Conservation (phyloP, 2,797 vertebrate genomes). For the Alosa sapidissima region DNA sequence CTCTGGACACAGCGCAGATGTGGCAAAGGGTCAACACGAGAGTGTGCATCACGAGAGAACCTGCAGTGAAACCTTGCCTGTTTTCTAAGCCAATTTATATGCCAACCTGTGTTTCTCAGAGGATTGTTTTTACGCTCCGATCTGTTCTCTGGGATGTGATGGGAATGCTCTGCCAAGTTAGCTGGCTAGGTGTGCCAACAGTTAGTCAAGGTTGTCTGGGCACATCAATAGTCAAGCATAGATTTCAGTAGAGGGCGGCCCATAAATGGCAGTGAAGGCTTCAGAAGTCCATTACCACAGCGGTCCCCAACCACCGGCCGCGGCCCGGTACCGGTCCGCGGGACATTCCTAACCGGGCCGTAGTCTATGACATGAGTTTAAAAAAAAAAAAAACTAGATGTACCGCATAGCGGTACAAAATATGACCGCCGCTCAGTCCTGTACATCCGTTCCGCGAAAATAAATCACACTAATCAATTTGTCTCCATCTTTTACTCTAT, state of each 20-base stretch:
- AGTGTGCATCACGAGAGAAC: background rate
- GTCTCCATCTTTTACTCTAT: too few relatives aligned
- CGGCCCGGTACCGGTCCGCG: too few relatives aligned
- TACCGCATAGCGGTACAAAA: too few relatives aligned
- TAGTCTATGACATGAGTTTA: too few relatives aligned
- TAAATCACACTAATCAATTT: too few relatives aligned
- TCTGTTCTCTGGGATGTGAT: background rate
- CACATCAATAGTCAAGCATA: background rate
- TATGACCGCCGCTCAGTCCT: too few relatives aligned
- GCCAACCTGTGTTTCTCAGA: background rate
- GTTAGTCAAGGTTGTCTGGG: background rate
- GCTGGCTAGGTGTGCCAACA: background rate
- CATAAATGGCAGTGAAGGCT: too few relatives aligned
- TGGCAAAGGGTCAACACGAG: background rate
- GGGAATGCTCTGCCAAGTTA: background rate
- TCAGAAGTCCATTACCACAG: too few relatives aligned
- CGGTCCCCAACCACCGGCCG: too few relatives aligned
- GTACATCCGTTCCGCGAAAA: too few relatives aligned
- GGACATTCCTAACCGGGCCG: too few relatives aligned
- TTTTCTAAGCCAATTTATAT: background rate
- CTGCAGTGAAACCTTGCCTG: background rate
- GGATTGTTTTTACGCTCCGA: background rate
- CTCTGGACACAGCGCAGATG: background rate
- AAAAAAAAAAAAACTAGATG: too few relatives aligned
- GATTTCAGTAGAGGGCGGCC: background rate